These are phyloP conservation scores for Spatulosminthurus flaviceps DNA, from an alignment of 2,888 invertebrate species.

Conservation along the genomic window DNA sequence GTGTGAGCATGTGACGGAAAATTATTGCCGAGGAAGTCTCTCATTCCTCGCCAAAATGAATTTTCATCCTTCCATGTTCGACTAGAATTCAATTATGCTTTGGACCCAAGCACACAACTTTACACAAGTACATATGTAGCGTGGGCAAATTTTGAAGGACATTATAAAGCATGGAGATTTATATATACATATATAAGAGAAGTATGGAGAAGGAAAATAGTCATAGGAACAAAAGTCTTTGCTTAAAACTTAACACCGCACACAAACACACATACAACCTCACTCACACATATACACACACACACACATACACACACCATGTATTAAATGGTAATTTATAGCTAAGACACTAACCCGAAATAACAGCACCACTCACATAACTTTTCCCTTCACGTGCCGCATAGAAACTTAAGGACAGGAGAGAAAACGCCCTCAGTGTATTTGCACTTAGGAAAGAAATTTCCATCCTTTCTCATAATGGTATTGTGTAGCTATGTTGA, in stretches of 20 bases:
- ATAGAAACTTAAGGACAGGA: not conserved
- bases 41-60: slow-evolving; percentile 30
- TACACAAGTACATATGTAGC: slow-evolving; percentile 31
- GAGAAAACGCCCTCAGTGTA: slow-evolving; percentile 14
- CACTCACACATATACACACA: no score
- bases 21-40: slow-evolving; percentile 33
- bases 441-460: slow-evolving; percentile 2
- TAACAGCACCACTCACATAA: not conserved
- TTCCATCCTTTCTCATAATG: not conserved
- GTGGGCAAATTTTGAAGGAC: slow-evolving; percentile 27
- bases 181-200: not conserved
- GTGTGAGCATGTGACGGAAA: not conserved
- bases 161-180: not conserved
- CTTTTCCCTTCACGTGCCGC: not conserved
- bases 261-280: no score
- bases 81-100: slow-evolving; percentile 37
- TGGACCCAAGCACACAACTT: slow-evolving; percentile 24
- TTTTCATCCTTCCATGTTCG: slow-evolving; percentile 37
- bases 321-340: no score
- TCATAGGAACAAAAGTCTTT: no score
- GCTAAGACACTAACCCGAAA: not conserved
- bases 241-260: no score
- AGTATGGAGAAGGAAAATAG: no score
- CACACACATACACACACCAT: not conserved
- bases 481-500: no score